Percentiles rank a stretch among this genome's conserved stretches.
Evolutionary conservation across 37 sponge, comb jelly and placozoan genomes (phyloP).

Genomic region (Sycon ciliatum): DNA sequence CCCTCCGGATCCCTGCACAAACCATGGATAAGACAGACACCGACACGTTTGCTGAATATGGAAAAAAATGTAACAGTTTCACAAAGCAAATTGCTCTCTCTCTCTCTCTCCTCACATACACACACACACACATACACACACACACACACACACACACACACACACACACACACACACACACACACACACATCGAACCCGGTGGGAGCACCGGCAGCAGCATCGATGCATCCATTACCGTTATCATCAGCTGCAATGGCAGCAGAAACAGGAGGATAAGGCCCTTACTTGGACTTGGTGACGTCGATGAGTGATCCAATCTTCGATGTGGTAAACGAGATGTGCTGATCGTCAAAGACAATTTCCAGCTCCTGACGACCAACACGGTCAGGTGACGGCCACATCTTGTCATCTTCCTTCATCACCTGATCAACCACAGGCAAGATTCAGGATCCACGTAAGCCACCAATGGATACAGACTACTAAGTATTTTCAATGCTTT

Average conservation of each 20-base stretch:
- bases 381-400: slow-evolving; percentile 93
- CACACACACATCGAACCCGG: too few relatives aligned
- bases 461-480: too few relatives aligned
- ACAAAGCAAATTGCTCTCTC: too few relatives aligned
- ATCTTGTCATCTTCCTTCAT: slow-evolving; percentile 91
- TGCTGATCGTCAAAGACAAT: slow-evolving; percentile 91
- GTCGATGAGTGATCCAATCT: slow-evolving; percentile 87
- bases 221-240: not conserved
- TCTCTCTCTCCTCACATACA: not conserved
- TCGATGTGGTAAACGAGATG: slow-evolving; percentile 94
- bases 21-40: too few relatives aligned
- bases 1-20: slow-evolving; percentile 85
- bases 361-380: slow-evolving; percentile 94
- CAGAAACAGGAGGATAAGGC: not conserved
- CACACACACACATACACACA: not conserved
- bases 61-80: not conserved
- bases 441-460: too few relatives aligned
- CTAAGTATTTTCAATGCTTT: too few relatives aligned
- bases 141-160: not conserved
- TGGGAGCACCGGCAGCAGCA: not conserved
- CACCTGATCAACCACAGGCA: slow-evolving; percentile 37
- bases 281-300: slow-evolving; percentile 79
- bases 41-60: too few relatives aligned
- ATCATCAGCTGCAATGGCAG: not conserved
- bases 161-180: not conserved